Evolutionary conservation across 2,797 vertebrate genomes (phyloP).

Genomic region (Paedocypris micromegethes): DNA sequence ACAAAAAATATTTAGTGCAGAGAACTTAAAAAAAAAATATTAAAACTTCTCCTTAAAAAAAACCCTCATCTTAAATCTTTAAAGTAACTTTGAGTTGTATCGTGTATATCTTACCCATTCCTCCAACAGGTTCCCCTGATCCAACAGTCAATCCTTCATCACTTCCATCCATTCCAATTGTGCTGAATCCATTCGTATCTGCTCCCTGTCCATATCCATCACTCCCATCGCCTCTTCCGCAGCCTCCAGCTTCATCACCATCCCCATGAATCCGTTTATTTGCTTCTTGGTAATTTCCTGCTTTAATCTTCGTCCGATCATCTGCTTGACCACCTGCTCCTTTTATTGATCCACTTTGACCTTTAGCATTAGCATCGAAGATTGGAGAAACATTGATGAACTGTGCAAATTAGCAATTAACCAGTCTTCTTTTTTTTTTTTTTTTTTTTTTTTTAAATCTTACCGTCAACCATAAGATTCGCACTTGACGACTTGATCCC

Average conservation of each 20-base stretch:
- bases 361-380: conserved; percentile 42
- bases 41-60: too few relatives aligned
- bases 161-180: conserved; percentile 9
- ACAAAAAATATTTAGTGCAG: too few relatives aligned
- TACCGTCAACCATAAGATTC: conserved; percentile 76
- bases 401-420: too few relatives aligned
- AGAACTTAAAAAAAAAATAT: too few relatives aligned
- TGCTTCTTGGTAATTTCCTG: conserved; percentile 29
- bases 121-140: conserved; percentile 18
- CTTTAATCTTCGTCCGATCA: conserved; percentile 42
- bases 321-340: conserved; percentile 38
- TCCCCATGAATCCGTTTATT: conserved; percentile 5
- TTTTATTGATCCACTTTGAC: conserved; percentile 17
- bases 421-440: background rate
- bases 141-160: conserved; percentile 13
- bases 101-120: too few relatives aligned
- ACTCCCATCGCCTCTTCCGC: background rate
- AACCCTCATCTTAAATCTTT: too few relatives aligned
- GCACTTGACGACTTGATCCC: conserved; percentile 73
- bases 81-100: too few relatives aligned
- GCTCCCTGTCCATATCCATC: conserved; percentile 4
- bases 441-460: background rate
- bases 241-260: conserved; percentile 16
- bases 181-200: background rate
- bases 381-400: conserved; percentile 19